Evolutionary conservation across 2,797 vertebrate species (phyloP).

Genomic region (Urocyon cinereoargenteus): DNA sequence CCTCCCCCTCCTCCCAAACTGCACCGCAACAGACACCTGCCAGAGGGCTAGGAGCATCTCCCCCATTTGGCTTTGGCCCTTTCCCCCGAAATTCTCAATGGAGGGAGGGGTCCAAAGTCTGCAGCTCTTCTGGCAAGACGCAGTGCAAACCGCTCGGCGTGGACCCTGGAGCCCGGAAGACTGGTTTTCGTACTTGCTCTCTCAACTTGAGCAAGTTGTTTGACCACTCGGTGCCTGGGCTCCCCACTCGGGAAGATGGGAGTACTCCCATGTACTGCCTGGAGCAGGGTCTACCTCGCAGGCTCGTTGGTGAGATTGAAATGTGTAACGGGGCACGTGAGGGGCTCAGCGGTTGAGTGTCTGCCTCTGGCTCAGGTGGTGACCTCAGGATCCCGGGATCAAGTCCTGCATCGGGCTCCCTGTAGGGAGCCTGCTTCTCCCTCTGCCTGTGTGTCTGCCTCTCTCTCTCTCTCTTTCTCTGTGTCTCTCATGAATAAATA

Average conservation of each 20-base stretch:
- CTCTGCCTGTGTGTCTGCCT: too few relatives aligned
- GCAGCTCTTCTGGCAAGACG: background rate
- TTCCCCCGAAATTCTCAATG: background rate
- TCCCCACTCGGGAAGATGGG: background rate
- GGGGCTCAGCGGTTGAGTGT: too few relatives aligned
- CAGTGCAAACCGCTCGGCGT: background rate
- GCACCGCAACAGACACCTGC: constrained; percentile 30
- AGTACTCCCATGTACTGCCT: background rate
- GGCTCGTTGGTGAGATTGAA: background rate
- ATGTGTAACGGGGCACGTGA: background rate
- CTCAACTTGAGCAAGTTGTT: background rate
- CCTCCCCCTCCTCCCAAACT: background rate
- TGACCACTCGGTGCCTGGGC: background rate
- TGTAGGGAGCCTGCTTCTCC: too few relatives aligned
- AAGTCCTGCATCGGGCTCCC: too few relatives aligned
- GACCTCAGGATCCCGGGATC: too few relatives aligned
- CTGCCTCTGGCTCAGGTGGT: too few relatives aligned
- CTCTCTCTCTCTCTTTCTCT: too few relatives aligned
- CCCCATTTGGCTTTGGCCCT: background rate
- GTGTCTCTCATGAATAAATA: too few relatives aligned
- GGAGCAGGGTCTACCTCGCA: background rate
- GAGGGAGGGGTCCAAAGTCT: background rate
- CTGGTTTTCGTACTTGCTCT: background rate
- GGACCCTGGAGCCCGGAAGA: background rate
- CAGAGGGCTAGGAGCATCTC: background rate